phyloP scores from a whole-genome alignment of 2,888 invertebrate genomes.

The Leptopterna dolabrata region DNA sequence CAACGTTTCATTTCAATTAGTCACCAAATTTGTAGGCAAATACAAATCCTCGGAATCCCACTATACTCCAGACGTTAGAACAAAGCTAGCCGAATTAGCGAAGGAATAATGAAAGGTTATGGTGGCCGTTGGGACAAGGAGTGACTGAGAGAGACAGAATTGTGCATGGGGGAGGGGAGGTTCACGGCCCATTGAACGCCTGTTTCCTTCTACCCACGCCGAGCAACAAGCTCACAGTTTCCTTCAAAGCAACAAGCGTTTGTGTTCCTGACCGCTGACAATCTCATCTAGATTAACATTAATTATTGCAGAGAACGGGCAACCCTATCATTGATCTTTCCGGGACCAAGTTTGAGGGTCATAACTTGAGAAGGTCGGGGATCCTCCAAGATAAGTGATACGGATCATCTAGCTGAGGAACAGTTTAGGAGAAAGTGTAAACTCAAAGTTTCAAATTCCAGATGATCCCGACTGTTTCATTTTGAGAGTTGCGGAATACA shows the following conservation, averaged over 20 bases:
- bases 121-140: neutral
- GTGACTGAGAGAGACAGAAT: conserved; percentile 21
- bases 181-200: conserved; percentile 50
- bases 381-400: neutral
- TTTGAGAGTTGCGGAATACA: too few relatives aligned
- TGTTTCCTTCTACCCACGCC: conserved; percentile 42
- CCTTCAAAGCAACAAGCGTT: conserved; percentile 32
- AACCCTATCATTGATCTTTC: neutral
- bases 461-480: too few relatives aligned
- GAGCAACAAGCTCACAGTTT: conserved; percentile 42
- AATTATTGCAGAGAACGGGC: conserved; percentile 1
- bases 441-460: too few relatives aligned
- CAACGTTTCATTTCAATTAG: too few relatives aligned
- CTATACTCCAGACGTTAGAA: neutral
- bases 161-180: conserved; percentile 49
- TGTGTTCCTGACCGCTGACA: conserved; percentile 38
- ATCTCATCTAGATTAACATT: conserved; percentile 50
- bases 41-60: too few relatives aligned
- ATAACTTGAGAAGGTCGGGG: neutral
- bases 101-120: conserved; percentile 22
- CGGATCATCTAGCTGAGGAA: too few relatives aligned
- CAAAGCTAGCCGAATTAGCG: conserved; percentile 33
- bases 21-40: too few relatives aligned
- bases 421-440: too few relatives aligned
- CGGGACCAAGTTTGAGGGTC: neutral